Percentiles rank a stretch among this genome's conserved stretches.
Evolutionary conservation across 2,888 invertebrate species (phyloP).

Genomic region (Pseudeuparius sepicola): DNA sequence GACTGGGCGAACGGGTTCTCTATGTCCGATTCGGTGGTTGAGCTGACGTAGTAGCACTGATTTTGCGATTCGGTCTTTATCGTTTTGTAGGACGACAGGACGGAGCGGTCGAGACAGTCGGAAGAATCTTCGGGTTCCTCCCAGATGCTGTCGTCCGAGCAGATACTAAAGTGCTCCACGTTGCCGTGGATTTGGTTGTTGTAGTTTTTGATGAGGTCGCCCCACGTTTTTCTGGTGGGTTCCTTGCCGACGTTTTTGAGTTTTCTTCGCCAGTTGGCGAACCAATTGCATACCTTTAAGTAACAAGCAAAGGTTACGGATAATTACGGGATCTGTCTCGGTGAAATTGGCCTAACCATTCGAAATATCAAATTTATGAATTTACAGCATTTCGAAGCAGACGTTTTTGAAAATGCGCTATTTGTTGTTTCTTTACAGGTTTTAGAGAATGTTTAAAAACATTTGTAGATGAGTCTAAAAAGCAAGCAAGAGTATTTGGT

Average conservation of each 20-base stretch:
- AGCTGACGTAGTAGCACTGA: conserved; percentile 38
- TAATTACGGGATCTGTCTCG: too few relatives aligned
- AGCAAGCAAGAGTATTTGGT: too few relatives aligned
- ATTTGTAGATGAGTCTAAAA: too few relatives aligned
- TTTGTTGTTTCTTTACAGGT: too few relatives aligned
- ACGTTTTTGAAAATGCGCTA: too few relatives aligned
- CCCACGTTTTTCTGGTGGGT: conserved; percentile 61
- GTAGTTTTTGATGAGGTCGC: conserved; percentile 60
- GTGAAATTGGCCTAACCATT: too few relatives aligned
- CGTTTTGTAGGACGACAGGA: too few relatives aligned
- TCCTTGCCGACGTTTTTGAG: conserved; percentile 65
- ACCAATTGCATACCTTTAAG: conserved; percentile 76
- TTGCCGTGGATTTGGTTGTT: conserved; percentile 67
- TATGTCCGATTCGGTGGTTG: conserved; percentile 35
- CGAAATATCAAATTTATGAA: too few relatives aligned
- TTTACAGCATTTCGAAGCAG: too few relatives aligned
- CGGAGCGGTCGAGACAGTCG: too few relatives aligned
- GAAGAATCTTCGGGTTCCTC: conserved; percentile 47
- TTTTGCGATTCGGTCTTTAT: conserved; percentile 23
- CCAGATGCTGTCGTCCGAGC: conserved; percentile 72
- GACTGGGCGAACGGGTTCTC: conserved; percentile 33
- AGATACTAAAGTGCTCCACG: conserved; percentile 70
- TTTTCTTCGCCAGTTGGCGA: conserved; percentile 74
- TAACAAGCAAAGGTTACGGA: too few relatives aligned
- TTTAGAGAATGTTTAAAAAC: too few relatives aligned